Base-by-base conservation (phyloP, 2,888 invertebrate genomes). In the Ashinkailepas kermadecensis region DNA sequence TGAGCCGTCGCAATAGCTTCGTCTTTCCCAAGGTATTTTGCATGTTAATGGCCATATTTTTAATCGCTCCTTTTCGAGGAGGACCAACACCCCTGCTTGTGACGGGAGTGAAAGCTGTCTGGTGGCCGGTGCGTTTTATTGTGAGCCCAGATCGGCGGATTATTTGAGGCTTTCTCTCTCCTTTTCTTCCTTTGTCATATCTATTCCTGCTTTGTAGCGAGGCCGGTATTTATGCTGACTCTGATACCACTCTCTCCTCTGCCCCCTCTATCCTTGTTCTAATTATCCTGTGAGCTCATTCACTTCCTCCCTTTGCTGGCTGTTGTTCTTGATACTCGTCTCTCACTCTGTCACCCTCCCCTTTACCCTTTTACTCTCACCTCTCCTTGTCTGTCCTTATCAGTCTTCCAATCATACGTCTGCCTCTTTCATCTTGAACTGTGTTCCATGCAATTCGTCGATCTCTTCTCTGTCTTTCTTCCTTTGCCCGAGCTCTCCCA, bases 141-240 rank as follows among this genome's bases (percentile, higher is more conserved):
- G 74, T 74, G 74, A 21, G 25, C 74, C 12, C 23, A 74, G 74
- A 74, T 74, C 54, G 74, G 54, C 13, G 67, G 67, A 67, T 67
- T 67, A 67, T 74, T 54, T 54, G 18, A 15, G 21, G 74, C 74
- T 74, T 74, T 74, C 74, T 74, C 74, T 74, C 74, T 74, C 54
- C 74, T 18, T 54, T 54, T 74, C 74, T 74, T 25, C 70, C 74
- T 74, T 74, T 74, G 54, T 74, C 74, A 74, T 54, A 74, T 54
- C 54, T 74, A 74, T 74, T 67, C 54, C 74, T 54, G 25, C 74
- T 74, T 54, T 54, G 74, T 74, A 21, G 74, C 23, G 6, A 15
- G 74, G 18, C 1, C 25, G 54, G 54, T 15, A 74, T 74, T 54
- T 74, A 74, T 74, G 74, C 74, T 54, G 54, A 74, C 74, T 39